phyloP scores from a whole-genome alignment of 2,888 invertebrate genomes.

The Dioctria rufipes region DNA sequence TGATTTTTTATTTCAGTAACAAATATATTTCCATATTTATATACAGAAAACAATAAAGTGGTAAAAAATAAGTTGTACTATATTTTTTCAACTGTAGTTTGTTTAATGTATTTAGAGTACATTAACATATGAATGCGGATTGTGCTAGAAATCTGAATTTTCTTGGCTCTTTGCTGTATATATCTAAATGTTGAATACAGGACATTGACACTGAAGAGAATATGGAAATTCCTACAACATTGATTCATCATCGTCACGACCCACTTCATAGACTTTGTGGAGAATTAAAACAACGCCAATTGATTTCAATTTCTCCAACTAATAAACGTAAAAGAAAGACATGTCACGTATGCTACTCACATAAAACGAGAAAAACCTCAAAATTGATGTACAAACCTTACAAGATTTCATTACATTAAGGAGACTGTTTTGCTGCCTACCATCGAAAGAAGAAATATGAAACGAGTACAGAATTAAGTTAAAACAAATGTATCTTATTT shows the following conservation, averaged over 20 bases:
- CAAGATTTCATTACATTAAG: no score
- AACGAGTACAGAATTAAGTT: no score
- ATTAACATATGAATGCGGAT: conserved; percentile 17
- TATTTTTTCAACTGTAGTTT: conserved; percentile 8
- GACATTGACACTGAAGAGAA: conserved; percentile 6
- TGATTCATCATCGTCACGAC: neutral
- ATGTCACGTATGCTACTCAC: conserved; percentile 29
- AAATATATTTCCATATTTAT: no score
- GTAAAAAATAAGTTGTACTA: no score
- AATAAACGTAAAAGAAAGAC: conserved; percentile 30
- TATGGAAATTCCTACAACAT: neutral
- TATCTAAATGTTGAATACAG: neutral
- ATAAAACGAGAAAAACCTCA: neutral
- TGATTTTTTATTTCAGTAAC: no score
- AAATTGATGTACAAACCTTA: no score
- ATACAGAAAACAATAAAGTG: no score
- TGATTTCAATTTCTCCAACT: conserved; percentile 22
- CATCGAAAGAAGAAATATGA: no score
- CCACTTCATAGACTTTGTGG: conserved; percentile 31
- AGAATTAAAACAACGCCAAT: neutral
- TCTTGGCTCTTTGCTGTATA: neutral
- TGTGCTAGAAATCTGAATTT: neutral
- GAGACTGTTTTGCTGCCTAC: no score
- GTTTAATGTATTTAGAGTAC: conserved; percentile 9
- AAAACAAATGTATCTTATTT: no score